phyloP scores from a whole-genome alignment of 2,113 vertebrate genomes.

The Terrapene triunguis region DNA sequence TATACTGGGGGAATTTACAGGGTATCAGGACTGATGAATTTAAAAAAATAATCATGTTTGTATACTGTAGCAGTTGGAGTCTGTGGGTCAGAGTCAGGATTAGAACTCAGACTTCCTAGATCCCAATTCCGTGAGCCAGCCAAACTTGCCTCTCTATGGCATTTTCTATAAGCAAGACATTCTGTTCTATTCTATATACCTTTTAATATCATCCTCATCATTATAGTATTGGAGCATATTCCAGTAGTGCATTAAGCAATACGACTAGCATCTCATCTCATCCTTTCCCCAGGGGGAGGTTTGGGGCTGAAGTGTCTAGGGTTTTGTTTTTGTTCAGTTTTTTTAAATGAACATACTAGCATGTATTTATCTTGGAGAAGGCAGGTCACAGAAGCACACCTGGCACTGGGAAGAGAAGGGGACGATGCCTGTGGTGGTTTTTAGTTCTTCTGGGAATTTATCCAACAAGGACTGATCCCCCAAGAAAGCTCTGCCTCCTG shows the following conservation, averaged over 20 bases:
- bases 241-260: neutral
- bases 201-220: neutral
- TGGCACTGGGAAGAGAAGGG: neutral
- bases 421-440: neutral
- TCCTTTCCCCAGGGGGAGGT: neutral
- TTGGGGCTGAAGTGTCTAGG: neutral
- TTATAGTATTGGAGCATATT: neutral
- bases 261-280: neutral
- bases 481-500: neutral
- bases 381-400: neutral
- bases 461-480: neutral
- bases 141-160: neutral
- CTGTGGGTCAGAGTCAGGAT: rapidly evolving
- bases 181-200: neutral
- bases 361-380: neutral
- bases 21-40: neutral
- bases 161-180: neutral
- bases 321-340: neutral
- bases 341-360: neutral
- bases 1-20: neutral
- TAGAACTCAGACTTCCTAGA: rapidly evolving
- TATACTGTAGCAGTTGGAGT: rapidly evolving
- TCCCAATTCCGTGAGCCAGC: neutral
- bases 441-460: neutral
- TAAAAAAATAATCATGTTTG: neutral